Base-by-base conservation (phyloP, 2,888 invertebrate genomes). In the Cecidostiba fungosa region DNA sequence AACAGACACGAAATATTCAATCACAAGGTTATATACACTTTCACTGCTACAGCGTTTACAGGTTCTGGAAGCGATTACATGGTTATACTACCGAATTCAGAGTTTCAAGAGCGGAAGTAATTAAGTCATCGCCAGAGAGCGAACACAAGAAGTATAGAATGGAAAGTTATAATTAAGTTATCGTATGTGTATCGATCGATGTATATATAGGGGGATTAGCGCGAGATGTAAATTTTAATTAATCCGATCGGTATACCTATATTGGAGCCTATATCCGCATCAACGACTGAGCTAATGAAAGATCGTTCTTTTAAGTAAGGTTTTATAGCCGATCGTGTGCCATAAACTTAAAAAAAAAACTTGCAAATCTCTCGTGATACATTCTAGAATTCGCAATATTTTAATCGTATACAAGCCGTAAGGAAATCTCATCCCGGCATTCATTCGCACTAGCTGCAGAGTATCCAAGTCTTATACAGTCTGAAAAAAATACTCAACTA, bases 11-110 rank as follows among this genome's bases (percentile, higher is more conserved):
- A 87, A 88, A 87, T 82, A 85, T 83, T 85, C 87, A 87, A 82
- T 87, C 84, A 86, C 89, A 89, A 89, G 89, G 87, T 89, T 89
- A n/a, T 59, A 88, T 78, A 89, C n/a, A n/a, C 90, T 90, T 90
- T 91, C 91, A 89, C 90, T 89, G 62, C 76, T 54, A 83, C 32
- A 32, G 39, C 62, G 84, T 84, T 36, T 59, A 26, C 47, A 47
- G 39, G 59, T 29, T 69, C 23, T 47, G 4, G 76, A 36, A 69
- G 39, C 84, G 86, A 84, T 88, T 87, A 87, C 87, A 86, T 82
- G 88, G 87, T 86, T 82, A 70, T 32, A 86, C 85, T 80, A 76
- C 81, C 84, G 85, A 87, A 84, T 81, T 78, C 39, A 81, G 84
- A 85, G 66, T 86, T 69, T 87, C 80, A 85, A 88, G 87, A 88